Percentiles rank a stretch among this genome's conserved stretches.
Conservation (phyloP, 2,113 vertebrate genomes). For the Pampusana beccarii region DNA sequence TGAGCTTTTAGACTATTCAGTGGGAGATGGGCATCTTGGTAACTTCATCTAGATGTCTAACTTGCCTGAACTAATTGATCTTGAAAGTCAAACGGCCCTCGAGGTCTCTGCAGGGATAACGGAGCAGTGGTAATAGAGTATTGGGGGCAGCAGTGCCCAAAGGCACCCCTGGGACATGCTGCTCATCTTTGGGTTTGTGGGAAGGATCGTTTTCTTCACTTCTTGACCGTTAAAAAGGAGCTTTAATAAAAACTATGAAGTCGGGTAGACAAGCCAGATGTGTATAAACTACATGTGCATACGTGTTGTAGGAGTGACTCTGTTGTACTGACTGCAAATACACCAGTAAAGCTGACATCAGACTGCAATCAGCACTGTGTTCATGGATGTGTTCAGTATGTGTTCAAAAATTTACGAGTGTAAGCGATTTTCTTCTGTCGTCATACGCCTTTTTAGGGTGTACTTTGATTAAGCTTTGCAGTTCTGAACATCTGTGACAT, state of each 20-base stretch:
- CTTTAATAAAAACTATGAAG: not conserved
- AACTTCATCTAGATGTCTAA: not conserved
- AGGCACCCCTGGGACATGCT: not conserved
- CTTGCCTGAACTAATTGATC: not conserved
- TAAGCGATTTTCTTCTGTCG: not conserved
- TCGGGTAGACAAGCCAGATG: not conserved
- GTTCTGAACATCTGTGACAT: constrained; percentile 23
- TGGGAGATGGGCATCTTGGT: not conserved
- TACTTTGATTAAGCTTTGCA: not conserved
- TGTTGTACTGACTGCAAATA: not conserved
- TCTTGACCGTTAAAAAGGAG: not conserved
- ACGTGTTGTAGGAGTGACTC: not conserved
- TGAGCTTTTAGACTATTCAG: not conserved
- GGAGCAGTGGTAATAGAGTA: not conserved
- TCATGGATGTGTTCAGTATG: accelerated
- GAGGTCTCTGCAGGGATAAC: not conserved
- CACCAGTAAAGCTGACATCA: not conserved
- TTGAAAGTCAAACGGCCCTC: not conserved
- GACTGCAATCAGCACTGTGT: not conserved
- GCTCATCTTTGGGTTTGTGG: not conserved
- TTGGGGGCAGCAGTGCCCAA: not conserved
- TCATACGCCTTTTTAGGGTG: not conserved
- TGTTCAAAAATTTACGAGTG: not conserved
- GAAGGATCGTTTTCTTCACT: not conserved
- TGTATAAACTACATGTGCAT: not conserved